Evolutionary conservation across 2,888 invertebrate genomes (phyloP).

Genomic region (Sicus ferrugineus): DNA sequence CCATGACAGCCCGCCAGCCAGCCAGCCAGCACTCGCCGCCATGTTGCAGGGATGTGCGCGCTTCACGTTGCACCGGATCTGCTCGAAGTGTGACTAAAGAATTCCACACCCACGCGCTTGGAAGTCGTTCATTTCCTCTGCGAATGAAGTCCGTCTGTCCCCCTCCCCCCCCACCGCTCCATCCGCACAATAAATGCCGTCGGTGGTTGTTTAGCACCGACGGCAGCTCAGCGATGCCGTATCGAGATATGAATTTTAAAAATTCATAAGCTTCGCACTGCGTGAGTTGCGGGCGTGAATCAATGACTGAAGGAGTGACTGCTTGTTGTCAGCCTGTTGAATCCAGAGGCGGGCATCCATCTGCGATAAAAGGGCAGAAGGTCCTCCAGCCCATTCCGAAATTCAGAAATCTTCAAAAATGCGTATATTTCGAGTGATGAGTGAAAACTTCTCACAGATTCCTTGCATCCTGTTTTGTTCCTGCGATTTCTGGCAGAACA

Average conservation of each 20-base stretch:
- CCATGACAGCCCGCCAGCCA: constrained; percentile 25
- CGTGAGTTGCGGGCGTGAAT: neutral
- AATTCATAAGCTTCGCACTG: constrained; percentile 39
- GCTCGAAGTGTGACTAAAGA: constrained; percentile 44
- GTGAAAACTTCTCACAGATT: too few species aligned
- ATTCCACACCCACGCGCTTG: constrained; percentile 38
- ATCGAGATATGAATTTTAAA: constrained; percentile 39
- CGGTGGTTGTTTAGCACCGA: neutral
- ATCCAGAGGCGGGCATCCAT: too few species aligned
- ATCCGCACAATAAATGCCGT: neutral
- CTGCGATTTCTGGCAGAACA: too few species aligned
- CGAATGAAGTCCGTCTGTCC: too few species aligned
- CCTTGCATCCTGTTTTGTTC: too few species aligned
- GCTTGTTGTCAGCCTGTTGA: too few species aligned
- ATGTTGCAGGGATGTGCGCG: constrained; percentile 6
- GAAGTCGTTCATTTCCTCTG: neutral
- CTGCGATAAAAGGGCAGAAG: too few species aligned
- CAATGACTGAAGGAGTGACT: too few species aligned
- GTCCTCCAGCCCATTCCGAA: too few species aligned
- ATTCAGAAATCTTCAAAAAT: too few species aligned
- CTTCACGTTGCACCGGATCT: constrained; percentile 37
- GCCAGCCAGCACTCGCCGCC: constrained; percentile 1
- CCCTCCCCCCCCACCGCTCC: constrained; percentile 10
- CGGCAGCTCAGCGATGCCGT: constrained; percentile 13
- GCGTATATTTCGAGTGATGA: too few species aligned